Percentiles rank a stretch among this genome's conserved stretches.
phyloP scores from a whole-genome alignment of 2,113 vertebrate genomes.

The Halichoerus grypus region DNA sequence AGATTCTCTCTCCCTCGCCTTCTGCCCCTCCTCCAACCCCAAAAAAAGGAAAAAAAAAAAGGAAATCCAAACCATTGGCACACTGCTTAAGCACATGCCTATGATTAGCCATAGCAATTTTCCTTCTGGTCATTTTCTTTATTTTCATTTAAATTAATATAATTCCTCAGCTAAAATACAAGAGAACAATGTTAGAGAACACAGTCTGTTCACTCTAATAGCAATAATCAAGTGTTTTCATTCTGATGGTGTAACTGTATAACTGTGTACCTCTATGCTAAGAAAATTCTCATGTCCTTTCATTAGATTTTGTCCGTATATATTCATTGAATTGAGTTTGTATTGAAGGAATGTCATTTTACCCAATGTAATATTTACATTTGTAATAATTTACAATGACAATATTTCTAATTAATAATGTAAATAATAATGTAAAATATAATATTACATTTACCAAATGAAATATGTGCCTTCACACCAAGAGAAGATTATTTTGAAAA shows the following conservation, averaged over 20 bases:
- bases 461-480: not conserved
- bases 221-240: not conserved
- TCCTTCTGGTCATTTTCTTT: not conserved
- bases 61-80: not conserved
- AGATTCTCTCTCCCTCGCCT: not conserved
- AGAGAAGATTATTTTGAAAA: not conserved
- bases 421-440: not conserved
- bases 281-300: not conserved
- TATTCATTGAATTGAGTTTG: not conserved
- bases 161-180: not conserved
- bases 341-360: not conserved
- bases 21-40: not conserved
- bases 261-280: not conserved
- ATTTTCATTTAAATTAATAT: constrained; percentile 3
- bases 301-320: not conserved
- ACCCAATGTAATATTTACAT: not conserved
- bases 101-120: not conserved
- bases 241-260: not conserved
- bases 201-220: not conserved
- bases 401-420: not conserved
- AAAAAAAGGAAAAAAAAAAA: not conserved
- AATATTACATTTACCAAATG: not conserved
- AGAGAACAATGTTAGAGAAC: not conserved
- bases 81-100: not conserved
- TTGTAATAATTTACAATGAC: not conserved